These are phyloP conservation scores for Sebastes oblongus DNA, from an alignment of 2,797 vertebrate species.

Conservation along the genomic window DNA sequence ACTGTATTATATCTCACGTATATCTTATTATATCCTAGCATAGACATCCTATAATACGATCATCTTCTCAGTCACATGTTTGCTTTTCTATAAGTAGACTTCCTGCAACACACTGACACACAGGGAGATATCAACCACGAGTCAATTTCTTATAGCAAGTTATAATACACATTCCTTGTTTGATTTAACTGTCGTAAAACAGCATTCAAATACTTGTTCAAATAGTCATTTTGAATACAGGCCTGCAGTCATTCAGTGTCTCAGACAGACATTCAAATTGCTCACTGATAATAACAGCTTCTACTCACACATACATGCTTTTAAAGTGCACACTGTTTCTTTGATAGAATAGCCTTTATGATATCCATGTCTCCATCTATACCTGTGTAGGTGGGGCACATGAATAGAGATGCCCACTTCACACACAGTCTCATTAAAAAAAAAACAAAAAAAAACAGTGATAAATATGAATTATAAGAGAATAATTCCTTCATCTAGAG, in stretches of 20 bases:
- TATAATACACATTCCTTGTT: neutral
- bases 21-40: neutral
- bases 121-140: neutral
- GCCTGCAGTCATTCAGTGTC: neutral
- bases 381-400: conserved; percentile 66
- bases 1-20: neutral
- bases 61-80: neutral
- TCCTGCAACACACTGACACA: neutral
- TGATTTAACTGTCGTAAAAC: neutral
- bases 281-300: neutral
- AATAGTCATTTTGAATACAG: neutral
- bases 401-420: conserved; percentile 27
- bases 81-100: neutral
- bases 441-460: neutral
- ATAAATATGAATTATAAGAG: neutral
- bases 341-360: neutral
- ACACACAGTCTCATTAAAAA: neutral
- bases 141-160: neutral
- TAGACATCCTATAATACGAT: neutral
- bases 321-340: neutral
- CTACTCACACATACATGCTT: neutral
- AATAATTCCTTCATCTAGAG: neutral
- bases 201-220: conserved; percentile 1
- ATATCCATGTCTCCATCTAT: conserved; percentile 11
- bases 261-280: neutral